Evolutionary conservation across 1,140 invertebrate genomes (phyloP), one percentile per base, ranked within the genome.

Genomic region (Prorops nasuta): DNA sequence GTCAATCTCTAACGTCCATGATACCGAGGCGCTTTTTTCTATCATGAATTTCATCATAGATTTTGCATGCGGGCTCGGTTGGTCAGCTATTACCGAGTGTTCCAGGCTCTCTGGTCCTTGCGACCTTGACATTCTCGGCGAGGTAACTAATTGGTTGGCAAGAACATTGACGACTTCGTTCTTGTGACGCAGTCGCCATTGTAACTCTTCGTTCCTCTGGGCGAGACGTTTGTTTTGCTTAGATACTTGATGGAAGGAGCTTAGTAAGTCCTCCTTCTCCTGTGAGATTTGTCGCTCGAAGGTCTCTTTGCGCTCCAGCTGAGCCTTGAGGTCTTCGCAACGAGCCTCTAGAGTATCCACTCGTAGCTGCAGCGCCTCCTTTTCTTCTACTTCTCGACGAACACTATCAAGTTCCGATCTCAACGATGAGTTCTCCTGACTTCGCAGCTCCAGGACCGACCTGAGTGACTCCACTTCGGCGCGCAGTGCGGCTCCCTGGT

Each of bases 121-220:
- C 1, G 70, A 71, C 21, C 69, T 59, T 2, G 63, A 60, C 0
- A 71, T 35, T 31, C 68, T 50, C 17, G 60, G 35, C 7, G 66
- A 59, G 8, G 64, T 56, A 19, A 64, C 57, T 19, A 70, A 47
- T 31, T 76, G 66, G 40, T 76, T 75, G 3, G 81, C 72, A 53
- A 82, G 54, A 36, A 71, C 78, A 45, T 69, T 81, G 12, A 81
- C 76, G 7, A 87, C 82, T 63, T 88, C 84, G 22, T 84, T 85
- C 63, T 88, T 90, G 57, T 90, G 87, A 61, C 87, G 82, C 40
- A 95, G 79, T 67, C 87, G 88, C 83, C 90, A 95, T 61, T 88
- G 82, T 1, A 95, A 77, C 72, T 94, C 89, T 76, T 96, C 93
- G 66, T 93, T 94, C 59, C 90, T 84, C 60, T 88, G 86, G 0